Evolutionary conservation across 2,888 invertebrate species (phyloP).

Genomic region (Drosophila testacea): DNA sequence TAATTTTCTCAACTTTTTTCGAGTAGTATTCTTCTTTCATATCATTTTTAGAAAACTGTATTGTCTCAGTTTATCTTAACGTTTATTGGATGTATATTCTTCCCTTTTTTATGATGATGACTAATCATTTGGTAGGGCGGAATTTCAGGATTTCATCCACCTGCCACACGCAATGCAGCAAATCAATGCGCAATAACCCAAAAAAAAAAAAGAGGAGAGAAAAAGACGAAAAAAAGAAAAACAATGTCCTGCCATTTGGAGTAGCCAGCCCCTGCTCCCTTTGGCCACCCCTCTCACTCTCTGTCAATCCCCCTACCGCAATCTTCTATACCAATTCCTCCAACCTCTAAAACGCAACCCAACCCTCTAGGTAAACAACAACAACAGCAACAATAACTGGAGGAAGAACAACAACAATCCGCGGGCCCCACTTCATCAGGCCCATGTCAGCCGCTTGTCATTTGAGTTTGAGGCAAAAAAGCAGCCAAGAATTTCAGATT

Average conservation of each 20-base stretch:
- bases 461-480: constrained; percentile 61
- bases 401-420: constrained; percentile 5
- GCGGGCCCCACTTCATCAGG: constrained; percentile 47
- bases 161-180: constrained; percentile 61
- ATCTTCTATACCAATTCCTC: constrained; percentile 1
- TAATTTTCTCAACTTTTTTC: neutral
- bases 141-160: constrained; percentile 39
- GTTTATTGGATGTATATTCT: constrained; percentile 13
- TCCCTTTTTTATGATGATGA: constrained; percentile 34
- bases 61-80: constrained; percentile 12
- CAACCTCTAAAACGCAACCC: constrained; percentile 1
- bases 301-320: neutral
- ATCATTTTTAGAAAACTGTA: neutral
- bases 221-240: constrained; percentile 22
- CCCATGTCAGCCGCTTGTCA: constrained; percentile 73
- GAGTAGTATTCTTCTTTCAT: neutral
- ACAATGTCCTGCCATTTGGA: constrained; percentile 51
- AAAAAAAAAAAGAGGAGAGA: constrained; percentile 4
- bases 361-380: constrained; percentile 27
- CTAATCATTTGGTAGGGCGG: constrained; percentile 27
- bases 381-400: neutral
- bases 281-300: neutral
- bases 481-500: constrained; percentile 73
- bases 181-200: constrained; percentile 62
- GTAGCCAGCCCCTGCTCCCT: constrained; percentile 19